These are phyloP conservation scores for Hybognathus amarus DNA, from an alignment of 2,797 vertebrate species.

Conservation along the genomic window DNA sequence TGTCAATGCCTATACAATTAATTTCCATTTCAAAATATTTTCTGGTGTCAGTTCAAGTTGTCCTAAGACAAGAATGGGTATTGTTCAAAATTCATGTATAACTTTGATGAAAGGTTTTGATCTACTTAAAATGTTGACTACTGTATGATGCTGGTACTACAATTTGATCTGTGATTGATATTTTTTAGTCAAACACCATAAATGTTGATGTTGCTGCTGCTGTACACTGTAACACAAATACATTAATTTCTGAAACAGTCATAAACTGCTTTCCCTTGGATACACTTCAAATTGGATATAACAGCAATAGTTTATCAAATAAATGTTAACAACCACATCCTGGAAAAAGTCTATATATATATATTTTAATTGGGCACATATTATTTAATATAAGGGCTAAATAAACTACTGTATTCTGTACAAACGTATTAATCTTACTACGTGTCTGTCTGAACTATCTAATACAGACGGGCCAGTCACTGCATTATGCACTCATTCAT, in stretches of 20 bases:
- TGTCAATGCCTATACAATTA: not conserved
- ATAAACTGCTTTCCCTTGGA: not conserved
- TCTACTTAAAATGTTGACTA: too few species aligned
- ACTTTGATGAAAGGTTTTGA: too few species aligned
- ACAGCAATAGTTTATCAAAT: not conserved
- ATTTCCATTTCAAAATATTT: not conserved
- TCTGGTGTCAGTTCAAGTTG: not conserved
- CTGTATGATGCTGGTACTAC: slow-evolving; percentile 14
- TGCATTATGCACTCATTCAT: not conserved
- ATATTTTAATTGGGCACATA: not conserved
- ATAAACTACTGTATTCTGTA: not conserved
- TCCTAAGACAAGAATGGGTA: too few species aligned
- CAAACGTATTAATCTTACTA: not conserved
- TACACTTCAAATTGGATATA: not conserved
- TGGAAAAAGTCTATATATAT: not conserved
- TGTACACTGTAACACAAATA: not conserved
- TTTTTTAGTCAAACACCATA: not conserved
- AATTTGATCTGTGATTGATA: not conserved
- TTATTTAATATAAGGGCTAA: not conserved
- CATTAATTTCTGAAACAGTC: not conserved
- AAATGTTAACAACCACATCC: not conserved
- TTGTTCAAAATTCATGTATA: too few species aligned
- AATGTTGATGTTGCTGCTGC: not conserved
- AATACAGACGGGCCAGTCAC: not conserved
- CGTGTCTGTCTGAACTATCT: not conserved